Percentiles rank a stretch among this genome's conserved stretches.
Evolutionary conservation across 2,113 vertebrate genomes (phyloP).

Genomic region (Gobiocypris rarus): DNA sequence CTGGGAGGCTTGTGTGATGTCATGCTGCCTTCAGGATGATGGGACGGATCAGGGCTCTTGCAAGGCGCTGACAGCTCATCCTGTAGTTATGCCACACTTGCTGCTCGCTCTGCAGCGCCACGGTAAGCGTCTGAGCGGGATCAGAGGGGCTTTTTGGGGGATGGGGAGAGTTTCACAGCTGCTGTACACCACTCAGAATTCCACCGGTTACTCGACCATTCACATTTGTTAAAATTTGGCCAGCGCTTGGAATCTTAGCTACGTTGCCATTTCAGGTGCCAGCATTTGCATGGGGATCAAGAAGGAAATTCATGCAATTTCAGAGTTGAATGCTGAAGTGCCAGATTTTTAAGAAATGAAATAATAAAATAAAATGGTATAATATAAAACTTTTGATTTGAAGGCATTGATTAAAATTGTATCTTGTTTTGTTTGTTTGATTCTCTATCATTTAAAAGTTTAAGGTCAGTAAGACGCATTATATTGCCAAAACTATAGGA

Average conservation of each 20-base stretch:
- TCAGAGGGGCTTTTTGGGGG: conserved; percentile 35
- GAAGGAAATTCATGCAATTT: conserved; percentile 64
- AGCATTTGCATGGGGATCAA: conserved; percentile 69
- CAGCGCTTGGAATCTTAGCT: conserved; percentile 63
- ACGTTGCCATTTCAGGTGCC: conserved; percentile 66
- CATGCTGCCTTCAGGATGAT: conserved; percentile 44
- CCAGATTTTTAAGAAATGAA: too few species aligned
- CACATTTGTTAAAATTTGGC: conserved; percentile 33
- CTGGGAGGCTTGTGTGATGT: conserved; percentile 24
- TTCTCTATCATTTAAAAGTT: not conserved
- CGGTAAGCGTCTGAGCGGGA: conserved; percentile 39
- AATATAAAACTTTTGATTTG: not conserved
- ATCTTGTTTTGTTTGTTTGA: too few species aligned
- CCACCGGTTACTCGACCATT: conserved; percentile 47
- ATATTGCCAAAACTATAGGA: too few species aligned
- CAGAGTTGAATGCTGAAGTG: not conserved
- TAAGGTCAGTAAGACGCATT: not conserved
- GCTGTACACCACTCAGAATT: conserved; percentile 37
- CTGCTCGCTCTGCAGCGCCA: conserved; percentile 39
- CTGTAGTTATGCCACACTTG: conserved; percentile 45
- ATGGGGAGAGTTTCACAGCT: conserved; percentile 63
- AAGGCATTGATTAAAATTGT: not conserved
- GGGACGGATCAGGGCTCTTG: conserved; percentile 56
- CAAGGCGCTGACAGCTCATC: conserved; percentile 58
- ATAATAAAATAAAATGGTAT: too few species aligned